These are phyloP conservation scores for Phyllostomus discolor DNA, from an alignment of 2,113 vertebrate genomes.

Conservation along the genomic window DNA sequence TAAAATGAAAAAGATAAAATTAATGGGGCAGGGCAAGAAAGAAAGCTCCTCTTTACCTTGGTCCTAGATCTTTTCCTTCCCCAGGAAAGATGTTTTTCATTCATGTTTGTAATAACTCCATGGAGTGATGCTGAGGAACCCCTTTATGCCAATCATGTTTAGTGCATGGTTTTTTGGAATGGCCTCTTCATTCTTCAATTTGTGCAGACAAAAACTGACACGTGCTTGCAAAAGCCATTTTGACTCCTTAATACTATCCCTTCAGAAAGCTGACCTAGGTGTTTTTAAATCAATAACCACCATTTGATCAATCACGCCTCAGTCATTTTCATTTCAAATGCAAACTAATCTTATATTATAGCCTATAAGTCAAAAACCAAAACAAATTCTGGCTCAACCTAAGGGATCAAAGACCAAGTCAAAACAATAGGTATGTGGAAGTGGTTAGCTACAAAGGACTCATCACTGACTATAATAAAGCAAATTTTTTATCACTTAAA, in stretches of 20 bases:
- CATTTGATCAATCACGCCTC: not conserved
- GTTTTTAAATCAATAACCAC: constrained; percentile 17
- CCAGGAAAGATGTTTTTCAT: not conserved
- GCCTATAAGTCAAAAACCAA: not conserved
- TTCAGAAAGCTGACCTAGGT: constrained; percentile 4
- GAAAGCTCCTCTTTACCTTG: not conserved
- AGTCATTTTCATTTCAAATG: constrained; percentile 5
- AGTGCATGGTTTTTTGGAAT: not conserved
- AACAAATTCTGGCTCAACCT: not conserved
- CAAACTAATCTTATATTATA: not conserved
- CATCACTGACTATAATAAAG: not conserved
- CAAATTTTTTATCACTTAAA: not conserved
- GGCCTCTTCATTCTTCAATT: not conserved
- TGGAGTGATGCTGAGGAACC: not conserved
- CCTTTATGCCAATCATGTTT: not conserved
- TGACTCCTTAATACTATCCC: not conserved
- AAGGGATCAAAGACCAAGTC: not conserved
- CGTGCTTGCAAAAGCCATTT: not conserved
- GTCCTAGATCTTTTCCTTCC: not conserved
- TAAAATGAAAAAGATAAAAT: not conserved
- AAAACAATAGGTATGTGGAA: not conserved
- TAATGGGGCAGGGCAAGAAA: not conserved
- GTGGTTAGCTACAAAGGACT: not conserved
- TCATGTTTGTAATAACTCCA: not conserved
- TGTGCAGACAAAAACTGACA: not conserved